Evolutionary conservation across 1,140 invertebrate genomes (phyloP).

Genomic region (Drosophila pallidifrons): DNA sequence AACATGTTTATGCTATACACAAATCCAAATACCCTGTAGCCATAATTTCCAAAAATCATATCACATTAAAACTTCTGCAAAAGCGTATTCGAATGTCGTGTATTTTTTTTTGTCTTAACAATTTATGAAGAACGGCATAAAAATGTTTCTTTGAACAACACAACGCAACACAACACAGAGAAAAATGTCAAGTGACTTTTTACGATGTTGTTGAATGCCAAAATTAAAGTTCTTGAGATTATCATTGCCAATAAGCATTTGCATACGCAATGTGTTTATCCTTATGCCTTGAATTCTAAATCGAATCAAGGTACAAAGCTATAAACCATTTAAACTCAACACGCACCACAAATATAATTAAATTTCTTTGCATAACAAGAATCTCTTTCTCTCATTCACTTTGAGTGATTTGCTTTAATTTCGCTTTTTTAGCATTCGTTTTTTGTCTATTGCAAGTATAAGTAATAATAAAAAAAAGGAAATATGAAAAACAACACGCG

Average conservation of each 20-base stretch:
- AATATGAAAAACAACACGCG: constrained; percentile 6
- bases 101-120: not conserved
- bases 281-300: not conserved
- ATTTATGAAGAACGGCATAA: constrained; percentile 13
- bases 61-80: not conserved
- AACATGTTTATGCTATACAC: constrained; percentile 6
- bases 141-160: constrained; percentile 29
- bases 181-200: constrained; percentile 59
- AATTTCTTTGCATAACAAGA: constrained; percentile 4
- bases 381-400: not conserved
- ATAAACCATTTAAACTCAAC: constrained; percentile 11
- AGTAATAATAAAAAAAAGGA: constrained; percentile 11
- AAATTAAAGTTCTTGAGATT: constrained; percentile 42
- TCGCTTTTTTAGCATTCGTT: not conserved
- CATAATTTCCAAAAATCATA: not conserved
- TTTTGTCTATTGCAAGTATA: not conserved
- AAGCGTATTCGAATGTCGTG: not conserved
- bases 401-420: constrained; percentile 1
- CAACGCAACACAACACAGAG: not conserved
- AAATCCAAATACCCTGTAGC: constrained; percentile 4
- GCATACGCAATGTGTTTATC: constrained; percentile 18
- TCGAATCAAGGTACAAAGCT: constrained; percentile 8
- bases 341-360: constrained; percentile 9
- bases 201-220: constrained; percentile 34
- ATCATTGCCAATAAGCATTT: constrained; percentile 34